Percentiles rank a stretch among this genome's conserved stretches.
These are phyloP conservation scores for Erythrocercus mccallii DNA, from an alignment of 2,113 vertebrate genomes.

Conservation along the genomic window DNA sequence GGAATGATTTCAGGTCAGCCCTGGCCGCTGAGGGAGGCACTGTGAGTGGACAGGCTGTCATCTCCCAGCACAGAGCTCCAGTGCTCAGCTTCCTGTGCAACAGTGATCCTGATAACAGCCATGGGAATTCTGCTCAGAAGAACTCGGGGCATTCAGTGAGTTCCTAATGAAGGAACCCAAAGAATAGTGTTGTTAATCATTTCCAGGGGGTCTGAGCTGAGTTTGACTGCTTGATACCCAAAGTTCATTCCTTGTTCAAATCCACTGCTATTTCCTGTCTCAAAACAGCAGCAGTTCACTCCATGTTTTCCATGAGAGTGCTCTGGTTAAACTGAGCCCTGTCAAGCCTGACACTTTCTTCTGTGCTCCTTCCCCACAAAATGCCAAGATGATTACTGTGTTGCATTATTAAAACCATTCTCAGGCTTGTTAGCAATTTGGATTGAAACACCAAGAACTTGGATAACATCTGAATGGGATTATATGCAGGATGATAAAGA, in stretches of 20 bases:
- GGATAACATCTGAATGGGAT: background rate
- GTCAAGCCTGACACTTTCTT: accelerated
- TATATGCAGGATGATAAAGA: background rate
- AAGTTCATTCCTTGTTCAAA: background rate
- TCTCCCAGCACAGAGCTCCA: background rate
- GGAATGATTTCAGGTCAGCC: background rate
- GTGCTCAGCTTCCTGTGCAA: background rate
- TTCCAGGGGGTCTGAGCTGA: background rate
- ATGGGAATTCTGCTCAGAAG: background rate
- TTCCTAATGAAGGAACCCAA: background rate
- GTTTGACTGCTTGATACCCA: background rate
- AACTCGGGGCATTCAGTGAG: background rate
- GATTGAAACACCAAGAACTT: background rate
- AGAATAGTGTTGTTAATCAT: background rate
- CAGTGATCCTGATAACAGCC: background rate
- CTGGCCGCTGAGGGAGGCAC: background rate
- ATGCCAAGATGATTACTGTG: background rate
- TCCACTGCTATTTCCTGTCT: background rate
- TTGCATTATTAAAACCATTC: background rate
- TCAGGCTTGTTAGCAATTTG: background rate
- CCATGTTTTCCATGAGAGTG: background rate
- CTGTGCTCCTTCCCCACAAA: background rate
- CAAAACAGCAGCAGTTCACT: background rate
- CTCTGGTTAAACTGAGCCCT: background rate
- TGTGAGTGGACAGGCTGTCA: background rate